Conservation (phyloP, 1,140 invertebrate genomes). For the Leptopilina boulardi region DNA sequence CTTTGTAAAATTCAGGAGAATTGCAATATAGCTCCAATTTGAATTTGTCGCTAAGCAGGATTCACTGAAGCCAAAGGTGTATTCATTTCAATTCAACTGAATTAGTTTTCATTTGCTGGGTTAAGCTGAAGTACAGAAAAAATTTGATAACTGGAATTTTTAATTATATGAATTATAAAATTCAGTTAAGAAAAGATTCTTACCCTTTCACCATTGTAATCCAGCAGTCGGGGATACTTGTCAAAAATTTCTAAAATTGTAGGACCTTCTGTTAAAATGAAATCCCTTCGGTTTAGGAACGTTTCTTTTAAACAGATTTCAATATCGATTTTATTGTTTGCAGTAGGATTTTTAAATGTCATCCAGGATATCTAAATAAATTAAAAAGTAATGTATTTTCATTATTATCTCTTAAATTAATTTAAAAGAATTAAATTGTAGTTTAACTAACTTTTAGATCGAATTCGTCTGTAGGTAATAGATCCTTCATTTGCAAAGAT, state of each 20-base stretch:
- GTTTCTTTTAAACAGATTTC: background rate
- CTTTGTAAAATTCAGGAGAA: no score
- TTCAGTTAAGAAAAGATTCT: background rate
- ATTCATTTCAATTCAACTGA: no score
- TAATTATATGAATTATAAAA: no score
- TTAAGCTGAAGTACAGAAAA: no score
- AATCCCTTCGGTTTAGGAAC: constrained; percentile 13
- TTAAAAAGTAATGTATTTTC: background rate
- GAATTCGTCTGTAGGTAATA: background rate
- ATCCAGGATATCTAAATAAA: background rate
- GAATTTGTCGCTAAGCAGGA: no score
- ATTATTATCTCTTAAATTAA: background rate
- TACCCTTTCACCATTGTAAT: constrained; percentile 32
- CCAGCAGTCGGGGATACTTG: background rate
- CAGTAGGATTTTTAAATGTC: background rate
- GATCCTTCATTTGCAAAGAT: background rate
- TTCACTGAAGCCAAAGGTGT: no score
- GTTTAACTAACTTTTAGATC: background rate
- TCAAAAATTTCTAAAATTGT: background rate
- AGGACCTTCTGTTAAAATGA: constrained; percentile 2
- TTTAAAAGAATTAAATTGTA: background rate
- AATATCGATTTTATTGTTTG: background rate
- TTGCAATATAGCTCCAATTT: no score
- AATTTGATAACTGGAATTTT: no score
- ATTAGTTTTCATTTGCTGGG: no score